A percentile compares a stretch with the other conserved stretches of the same genome.
Evolutionary conservation across 2,113 vertebrate genomes (phyloP).

Genomic region (Electrona antarctica): DNA sequence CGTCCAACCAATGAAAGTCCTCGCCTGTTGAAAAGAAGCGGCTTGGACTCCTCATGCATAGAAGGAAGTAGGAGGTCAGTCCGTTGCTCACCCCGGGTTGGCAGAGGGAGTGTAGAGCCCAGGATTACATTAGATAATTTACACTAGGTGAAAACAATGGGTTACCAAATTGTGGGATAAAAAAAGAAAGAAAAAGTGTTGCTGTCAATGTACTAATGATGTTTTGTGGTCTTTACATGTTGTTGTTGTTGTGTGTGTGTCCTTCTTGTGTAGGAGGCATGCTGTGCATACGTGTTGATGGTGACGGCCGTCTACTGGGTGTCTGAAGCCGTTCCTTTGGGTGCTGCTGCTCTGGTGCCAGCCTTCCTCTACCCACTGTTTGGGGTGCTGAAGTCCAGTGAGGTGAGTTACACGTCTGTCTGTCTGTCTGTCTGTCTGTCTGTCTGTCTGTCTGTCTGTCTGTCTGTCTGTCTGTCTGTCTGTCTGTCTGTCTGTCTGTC

Average conservation of each 20-base stretch:
- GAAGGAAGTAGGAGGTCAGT: no score
- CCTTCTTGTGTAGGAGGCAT: conserved; percentile 83
- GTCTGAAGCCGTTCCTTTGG: conserved; percentile 93
- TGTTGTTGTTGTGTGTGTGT: conserved; percentile 7
- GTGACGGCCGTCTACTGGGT: conserved; percentile 97
- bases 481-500: neutral
- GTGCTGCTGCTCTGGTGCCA: conserved; percentile 93
- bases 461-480: neutral
- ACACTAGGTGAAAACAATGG: no score
- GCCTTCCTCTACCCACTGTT: conserved; percentile 97
- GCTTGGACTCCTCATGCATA: no score
- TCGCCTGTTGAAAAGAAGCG: no score
- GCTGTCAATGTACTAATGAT: neutral
- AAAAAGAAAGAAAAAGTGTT: no score
- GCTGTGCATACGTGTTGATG: conserved; percentile 93
- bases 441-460: neutral
- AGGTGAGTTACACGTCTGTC: conserved; percentile 79
- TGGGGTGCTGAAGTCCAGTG: conserved; percentile 95
- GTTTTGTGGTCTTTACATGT: neutral
- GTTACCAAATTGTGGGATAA: no score
- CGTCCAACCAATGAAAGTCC: no score
- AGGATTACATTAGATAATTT: no score
- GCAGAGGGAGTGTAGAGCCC: no score
- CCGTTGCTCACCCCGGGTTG: no score
- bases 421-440: neutral